These are phyloP conservation scores for Luperina testacea DNA, from an alignment of 2,888 invertebrate species.

Conservation along the genomic window DNA sequence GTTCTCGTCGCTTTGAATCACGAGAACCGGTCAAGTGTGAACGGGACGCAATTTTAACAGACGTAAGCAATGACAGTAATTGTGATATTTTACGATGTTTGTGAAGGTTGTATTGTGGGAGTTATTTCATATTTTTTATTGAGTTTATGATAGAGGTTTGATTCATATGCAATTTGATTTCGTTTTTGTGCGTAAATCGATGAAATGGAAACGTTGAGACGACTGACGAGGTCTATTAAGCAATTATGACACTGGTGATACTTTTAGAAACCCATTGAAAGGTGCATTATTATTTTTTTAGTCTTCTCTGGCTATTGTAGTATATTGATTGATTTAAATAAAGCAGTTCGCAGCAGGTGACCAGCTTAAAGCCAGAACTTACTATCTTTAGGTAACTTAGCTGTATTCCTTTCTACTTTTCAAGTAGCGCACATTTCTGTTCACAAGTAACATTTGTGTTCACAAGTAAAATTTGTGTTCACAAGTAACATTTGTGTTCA, in stretches of 20 bases:
- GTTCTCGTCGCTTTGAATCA: conserved; percentile 31
- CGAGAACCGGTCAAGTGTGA: conserved; percentile 55
- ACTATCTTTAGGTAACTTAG: neutral
- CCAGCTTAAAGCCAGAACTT: neutral
- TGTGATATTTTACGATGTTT: conserved; percentile 2
- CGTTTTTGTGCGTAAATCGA: neutral
- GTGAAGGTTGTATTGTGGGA: neutral
- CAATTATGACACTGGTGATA: neutral
- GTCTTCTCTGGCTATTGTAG: neutral
- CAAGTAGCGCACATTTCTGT: conserved; percentile 6
- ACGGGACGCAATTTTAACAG: conserved; percentile 52
- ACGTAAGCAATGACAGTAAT: conserved; percentile 18
- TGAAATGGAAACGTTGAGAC: neutral
- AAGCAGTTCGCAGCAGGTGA: neutral
- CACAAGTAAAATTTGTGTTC: neutral
- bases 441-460: conserved; percentile 37
- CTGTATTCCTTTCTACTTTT: no score
- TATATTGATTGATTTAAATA: neutral
- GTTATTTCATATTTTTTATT: conserved; percentile 1
- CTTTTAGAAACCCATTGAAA: neutral
- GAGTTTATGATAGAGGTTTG: neutral
- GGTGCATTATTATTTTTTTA: neutral
- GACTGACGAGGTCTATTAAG: no score
- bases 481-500: conserved; percentile 41
- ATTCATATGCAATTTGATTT: conserved; percentile 1